These are phyloP conservation scores for Trissolcus brochymenae DNA, from an alignment of 2,888 invertebrate species.

Conservation along the genomic window DNA sequence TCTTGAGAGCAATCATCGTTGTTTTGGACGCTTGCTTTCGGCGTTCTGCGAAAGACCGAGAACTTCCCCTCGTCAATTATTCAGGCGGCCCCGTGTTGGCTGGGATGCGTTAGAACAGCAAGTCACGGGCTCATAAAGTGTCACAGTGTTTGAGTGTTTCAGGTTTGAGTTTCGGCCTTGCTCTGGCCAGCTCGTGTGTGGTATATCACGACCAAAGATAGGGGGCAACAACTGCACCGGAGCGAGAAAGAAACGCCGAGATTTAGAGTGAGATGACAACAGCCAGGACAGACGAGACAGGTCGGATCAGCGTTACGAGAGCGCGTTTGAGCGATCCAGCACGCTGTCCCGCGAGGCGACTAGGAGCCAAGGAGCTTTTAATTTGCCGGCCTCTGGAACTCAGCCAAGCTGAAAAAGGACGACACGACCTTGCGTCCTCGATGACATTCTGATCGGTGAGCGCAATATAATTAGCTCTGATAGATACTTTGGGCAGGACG, in stretches of 20 bases:
- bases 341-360: constrained; percentile 54
- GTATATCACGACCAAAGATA: constrained; percentile 32
- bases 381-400: constrained; percentile 71
- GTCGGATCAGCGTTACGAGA: constrained; percentile 43
- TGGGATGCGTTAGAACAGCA: constrained; percentile 39
- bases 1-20: constrained; percentile 47
- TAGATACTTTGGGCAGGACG: constrained; percentile 19
- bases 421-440: constrained; percentile 50
- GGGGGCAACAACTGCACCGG: constrained; percentile 2
- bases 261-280: constrained; percentile 34
- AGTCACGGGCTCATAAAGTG: constrained; percentile 62
- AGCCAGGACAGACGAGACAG: constrained; percentile 37
- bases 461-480: constrained; percentile 70
- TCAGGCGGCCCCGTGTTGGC: constrained; percentile 42
- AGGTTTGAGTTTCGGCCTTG: constrained; percentile 60
- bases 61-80: constrained; percentile 51
- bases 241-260: neutral
- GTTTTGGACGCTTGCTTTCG: constrained; percentile 46
- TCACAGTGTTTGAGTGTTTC: constrained; percentile 64
- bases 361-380: constrained; percentile 69
- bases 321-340: constrained; percentile 53
- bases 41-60: constrained; percentile 38
- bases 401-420: constrained; percentile 66
- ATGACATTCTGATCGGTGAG: constrained; percentile 68
- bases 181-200: constrained; percentile 35